Conservation (phyloP, 1,140 invertebrate genomes). For the Muscidifurax raptorellus region DNA sequence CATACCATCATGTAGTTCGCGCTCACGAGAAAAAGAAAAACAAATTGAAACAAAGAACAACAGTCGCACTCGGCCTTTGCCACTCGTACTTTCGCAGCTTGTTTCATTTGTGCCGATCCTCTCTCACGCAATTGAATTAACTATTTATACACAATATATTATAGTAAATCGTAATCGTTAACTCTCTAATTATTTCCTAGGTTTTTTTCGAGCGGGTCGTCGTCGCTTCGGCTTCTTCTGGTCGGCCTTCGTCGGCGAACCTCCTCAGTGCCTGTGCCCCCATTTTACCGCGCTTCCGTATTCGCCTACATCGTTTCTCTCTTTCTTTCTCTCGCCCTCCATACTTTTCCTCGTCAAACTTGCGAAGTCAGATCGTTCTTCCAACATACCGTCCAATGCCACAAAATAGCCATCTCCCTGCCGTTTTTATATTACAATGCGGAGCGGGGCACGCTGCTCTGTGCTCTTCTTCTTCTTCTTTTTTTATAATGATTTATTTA, state of each 20-base stretch:
- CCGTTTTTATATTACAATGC: slow-evolving; percentile 65
- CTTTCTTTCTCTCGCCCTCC: not conserved
- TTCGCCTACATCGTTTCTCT: not conserved
- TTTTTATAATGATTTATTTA: slow-evolving; percentile 65
- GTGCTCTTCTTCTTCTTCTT: slow-evolving; percentile 20
- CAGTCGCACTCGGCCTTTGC: not conserved
- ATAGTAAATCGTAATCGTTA: slow-evolving; percentile 74
- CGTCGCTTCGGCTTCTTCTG: slow-evolving; percentile 2
- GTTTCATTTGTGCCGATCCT: not conserved
- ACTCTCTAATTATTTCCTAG: slow-evolving; percentile 70
- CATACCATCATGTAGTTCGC: slow-evolving; percentile 18
- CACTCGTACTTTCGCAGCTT: not conserved
- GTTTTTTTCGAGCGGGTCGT: slow-evolving; percentile 56
- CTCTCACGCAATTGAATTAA: slow-evolving; percentile 70
- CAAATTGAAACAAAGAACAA: slow-evolving; percentile 12
- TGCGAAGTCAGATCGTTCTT: slow-evolving; percentile 38
- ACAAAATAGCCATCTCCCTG: slow-evolving; percentile 6
- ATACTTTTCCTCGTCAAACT: not conserved
- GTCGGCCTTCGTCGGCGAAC: slow-evolving; percentile 16
- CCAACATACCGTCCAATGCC: slow-evolving; percentile 1
- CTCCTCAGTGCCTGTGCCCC: slow-evolving; percentile 4
- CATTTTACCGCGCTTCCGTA: slow-evolving; percentile 9
- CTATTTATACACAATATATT: slow-evolving; percentile 76
- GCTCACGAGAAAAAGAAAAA: slow-evolving; percentile 9
- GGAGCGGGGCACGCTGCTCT: slow-evolving; percentile 55